Percentiles rank a stretch among this genome's conserved stretches.
These are phyloP conservation scores for Bhutanitis thaidina DNA, from an alignment of 2,888 invertebrate genomes.

Conservation along the genomic window DNA sequence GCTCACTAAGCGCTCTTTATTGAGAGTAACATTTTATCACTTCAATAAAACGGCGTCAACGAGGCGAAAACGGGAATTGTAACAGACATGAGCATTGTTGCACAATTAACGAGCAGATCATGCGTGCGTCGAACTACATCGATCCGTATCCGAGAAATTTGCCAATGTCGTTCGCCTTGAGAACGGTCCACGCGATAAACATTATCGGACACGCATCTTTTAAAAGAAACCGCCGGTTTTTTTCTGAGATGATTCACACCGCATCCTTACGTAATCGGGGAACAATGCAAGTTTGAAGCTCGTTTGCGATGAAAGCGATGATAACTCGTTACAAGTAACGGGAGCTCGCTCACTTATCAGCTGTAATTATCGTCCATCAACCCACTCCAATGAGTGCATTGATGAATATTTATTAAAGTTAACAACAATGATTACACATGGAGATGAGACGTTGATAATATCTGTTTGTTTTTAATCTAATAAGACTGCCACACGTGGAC, in stretches of 20 bases:
- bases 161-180: slow-evolving; percentile 1
- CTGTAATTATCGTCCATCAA: no score
- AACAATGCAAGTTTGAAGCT: slow-evolving; percentile 6
- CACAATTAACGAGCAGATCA: neutral
- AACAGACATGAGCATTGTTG: neutral
- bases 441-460: neutral
- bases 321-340: neutral
- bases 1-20: neutral
- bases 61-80: neutral
- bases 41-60: neutral
- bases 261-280: slow-evolving; percentile 10
- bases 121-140: neutral
- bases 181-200: neutral
- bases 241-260: slow-evolving; percentile 4
- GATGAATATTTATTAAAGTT: neutral
- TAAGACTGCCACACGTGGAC: no score
- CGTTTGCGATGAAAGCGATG: slow-evolving; percentile 7
- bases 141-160: slow-evolving; percentile 1
- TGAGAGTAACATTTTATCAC: neutral
- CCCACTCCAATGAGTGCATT: neutral
- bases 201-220: neutral
- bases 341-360: neutral
- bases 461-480: neutral
- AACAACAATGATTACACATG: neutral
- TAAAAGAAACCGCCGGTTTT: slow-evolving; percentile 5